Evolutionary conservation across 2,113 vertebrate genomes (phyloP).

Genomic region (Channa maculata): DNA sequence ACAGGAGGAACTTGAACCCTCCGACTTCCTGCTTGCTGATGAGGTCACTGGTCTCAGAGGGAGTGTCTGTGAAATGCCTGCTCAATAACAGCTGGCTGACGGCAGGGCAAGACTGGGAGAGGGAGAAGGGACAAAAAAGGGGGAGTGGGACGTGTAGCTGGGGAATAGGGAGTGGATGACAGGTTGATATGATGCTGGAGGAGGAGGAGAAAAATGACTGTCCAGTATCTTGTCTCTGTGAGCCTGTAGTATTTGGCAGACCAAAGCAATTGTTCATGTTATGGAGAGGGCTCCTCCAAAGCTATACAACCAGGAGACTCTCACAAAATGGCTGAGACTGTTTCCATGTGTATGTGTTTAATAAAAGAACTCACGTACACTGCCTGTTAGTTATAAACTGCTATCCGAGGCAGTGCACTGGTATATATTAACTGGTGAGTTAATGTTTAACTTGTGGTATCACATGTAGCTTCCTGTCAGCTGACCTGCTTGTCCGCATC

Average conservation of each 20-base stretch:
- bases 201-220: not conserved
- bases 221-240: slow-evolving; percentile 48
- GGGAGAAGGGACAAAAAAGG: slow-evolving; percentile 29
- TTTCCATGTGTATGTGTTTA: slow-evolving; percentile 25
- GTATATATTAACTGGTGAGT: slow-evolving; percentile 26
- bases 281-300: slow-evolving; percentile 58
- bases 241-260: slow-evolving; percentile 59
- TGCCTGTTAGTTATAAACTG: slow-evolving; percentile 21
- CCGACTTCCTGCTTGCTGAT: slow-evolving; percentile 84
- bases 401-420: slow-evolving; percentile 5
- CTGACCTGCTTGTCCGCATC: slow-evolving; percentile 42
- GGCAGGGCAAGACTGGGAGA: slow-evolving; percentile 38
- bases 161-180: slow-evolving; percentile 52
- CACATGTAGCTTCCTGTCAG: slow-evolving; percentile 52
- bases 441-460: slow-evolving; percentile 30
- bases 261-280: slow-evolving; percentile 65
- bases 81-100: slow-evolving; percentile 70
- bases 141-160: slow-evolving; percentile 28
- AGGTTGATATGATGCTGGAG: slow-evolving; percentile 51
- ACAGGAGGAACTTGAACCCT: slow-evolving; percentile 82
- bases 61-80: slow-evolving; percentile 82
- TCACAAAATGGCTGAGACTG: slow-evolving; percentile 62
- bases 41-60: slow-evolving; percentile 84
- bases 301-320: slow-evolving; percentile 68
- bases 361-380: slow-evolving; percentile 29